Evolutionary conservation across 2,113 vertebrate species (phyloP).

Genomic region (Ovis canadensis): DNA sequence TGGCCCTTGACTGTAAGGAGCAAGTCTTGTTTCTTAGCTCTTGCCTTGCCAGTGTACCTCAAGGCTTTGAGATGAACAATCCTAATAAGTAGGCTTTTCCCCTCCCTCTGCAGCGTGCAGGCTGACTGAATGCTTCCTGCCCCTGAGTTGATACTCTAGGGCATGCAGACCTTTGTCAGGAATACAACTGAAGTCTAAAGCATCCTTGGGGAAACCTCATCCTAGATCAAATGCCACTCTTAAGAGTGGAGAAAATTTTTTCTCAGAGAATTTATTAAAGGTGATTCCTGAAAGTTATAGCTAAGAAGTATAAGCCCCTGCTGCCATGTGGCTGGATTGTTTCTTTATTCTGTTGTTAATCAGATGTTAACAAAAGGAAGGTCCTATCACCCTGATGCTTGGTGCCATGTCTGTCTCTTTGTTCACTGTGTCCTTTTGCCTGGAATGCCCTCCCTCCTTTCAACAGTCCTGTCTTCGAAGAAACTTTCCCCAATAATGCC

Average conservation of each 20-base stretch:
- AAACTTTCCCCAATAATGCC: not conserved
- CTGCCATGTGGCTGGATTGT: not conserved
- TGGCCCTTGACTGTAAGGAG: not conserved
- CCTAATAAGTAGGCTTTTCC: not conserved
- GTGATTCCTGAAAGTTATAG: not conserved
- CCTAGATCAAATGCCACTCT: not conserved
- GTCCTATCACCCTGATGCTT: not conserved
- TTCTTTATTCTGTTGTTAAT: not conserved
- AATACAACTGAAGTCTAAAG: not conserved
- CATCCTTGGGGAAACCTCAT: not conserved
- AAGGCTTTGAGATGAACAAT: not conserved
- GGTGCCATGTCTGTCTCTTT: not conserved
- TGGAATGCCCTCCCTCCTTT: not conserved
- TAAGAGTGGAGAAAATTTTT: not conserved
- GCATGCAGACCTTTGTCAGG: not conserved
- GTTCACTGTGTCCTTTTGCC: not conserved
- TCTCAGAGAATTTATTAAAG: not conserved
- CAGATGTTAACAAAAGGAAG: not conserved
- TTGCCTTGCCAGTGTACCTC: not conserved
- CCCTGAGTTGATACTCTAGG: not conserved
- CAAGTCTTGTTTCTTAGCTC: conserved; percentile 19
- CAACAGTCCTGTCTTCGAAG: not conserved
- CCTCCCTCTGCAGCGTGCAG: fast-evolving
- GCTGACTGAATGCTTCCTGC: not conserved
- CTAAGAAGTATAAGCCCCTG: not conserved